Evolutionary conservation across 2,888 invertebrate genomes (phyloP).

Genomic region (Taphrorychus bicolor): DNA sequence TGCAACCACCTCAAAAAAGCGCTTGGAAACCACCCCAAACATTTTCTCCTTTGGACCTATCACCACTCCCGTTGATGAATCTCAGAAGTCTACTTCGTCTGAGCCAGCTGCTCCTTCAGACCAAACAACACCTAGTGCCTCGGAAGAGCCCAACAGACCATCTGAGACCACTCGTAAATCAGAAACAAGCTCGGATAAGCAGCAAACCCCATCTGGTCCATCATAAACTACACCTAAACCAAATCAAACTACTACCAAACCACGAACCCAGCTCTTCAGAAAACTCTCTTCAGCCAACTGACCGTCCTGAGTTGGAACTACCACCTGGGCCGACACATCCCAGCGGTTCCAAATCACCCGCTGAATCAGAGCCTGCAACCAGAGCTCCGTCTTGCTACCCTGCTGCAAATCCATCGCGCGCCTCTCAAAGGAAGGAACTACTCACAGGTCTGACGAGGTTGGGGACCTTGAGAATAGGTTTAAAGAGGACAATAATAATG

Average conservation of each 20-base stretch:
- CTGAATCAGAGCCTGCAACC: not conserved
- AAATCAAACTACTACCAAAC: not conserved
- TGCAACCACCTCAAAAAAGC: conserved; percentile 11
- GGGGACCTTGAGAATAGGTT: conserved; percentile 19
- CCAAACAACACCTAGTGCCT: not conserved
- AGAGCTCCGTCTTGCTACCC: not conserved
- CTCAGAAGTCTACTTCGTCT: not conserved
- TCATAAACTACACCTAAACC: not conserved
- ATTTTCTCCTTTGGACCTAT: conserved; percentile 3
- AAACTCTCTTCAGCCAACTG: not conserved
- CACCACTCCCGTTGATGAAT: not conserved
- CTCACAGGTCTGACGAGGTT: not conserved
- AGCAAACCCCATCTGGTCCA: no score
- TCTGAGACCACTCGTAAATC: not conserved
- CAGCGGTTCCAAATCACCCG: not conserved
- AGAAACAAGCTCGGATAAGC: not conserved
- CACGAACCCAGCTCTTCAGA: not conserved
- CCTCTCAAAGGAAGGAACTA: not conserved
- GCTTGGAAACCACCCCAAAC: conserved; percentile 14
- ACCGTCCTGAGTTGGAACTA: not conserved
- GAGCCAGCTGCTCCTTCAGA: not conserved
- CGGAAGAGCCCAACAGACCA: not conserved
- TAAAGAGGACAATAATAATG: conserved; percentile 20
- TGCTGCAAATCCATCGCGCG: not conserved
- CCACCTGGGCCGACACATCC: not conserved